Evolutionary conservation across 2,113 vertebrate species (phyloP).

Genomic region (Melanotaenia duboulayi): DNA sequence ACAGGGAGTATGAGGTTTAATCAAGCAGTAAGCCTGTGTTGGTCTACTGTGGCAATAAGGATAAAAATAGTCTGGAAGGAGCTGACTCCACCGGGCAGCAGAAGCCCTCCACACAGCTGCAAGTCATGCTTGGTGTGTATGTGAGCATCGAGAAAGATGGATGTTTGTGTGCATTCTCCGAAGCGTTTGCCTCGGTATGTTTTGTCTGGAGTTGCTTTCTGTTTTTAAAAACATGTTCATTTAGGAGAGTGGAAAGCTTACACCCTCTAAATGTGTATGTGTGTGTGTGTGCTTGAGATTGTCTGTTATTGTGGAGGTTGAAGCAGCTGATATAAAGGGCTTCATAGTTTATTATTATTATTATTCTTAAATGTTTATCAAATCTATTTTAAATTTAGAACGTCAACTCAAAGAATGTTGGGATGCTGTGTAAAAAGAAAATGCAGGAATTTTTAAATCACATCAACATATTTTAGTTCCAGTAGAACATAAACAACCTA

Average conservation of each 20-base stretch:
- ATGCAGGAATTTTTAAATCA: too few relatives aligned
- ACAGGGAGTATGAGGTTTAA: constrained; percentile 61
- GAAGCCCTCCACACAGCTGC: constrained; percentile 40
- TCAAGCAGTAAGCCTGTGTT: constrained; percentile 60
- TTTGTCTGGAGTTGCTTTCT: constrained; percentile 4
- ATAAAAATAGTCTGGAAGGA: constrained; percentile 71
- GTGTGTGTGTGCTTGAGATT: background rate
- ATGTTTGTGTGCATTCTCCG: background rate
- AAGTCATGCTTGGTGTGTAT: constrained; percentile 46
- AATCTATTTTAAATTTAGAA: too few relatives aligned
- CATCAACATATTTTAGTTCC: too few relatives aligned
- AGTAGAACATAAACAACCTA: too few relatives aligned
- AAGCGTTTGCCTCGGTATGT: constrained; percentile 4
- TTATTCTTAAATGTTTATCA: background rate
- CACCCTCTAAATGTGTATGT: constrained; percentile 5
- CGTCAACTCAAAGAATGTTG: too few relatives aligned
- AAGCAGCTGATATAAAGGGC: background rate
- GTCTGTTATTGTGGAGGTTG: background rate
- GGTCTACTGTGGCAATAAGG: constrained; percentile 66
- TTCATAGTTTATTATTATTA: too few relatives aligned
- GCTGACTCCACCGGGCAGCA: constrained; percentile 48
- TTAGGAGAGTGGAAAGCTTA: background rate
- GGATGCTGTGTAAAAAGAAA: too few relatives aligned
- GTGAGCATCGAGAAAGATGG: constrained; percentile 10
- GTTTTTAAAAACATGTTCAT: constrained; percentile 28